These are phyloP conservation scores for Lithophane ornitopus DNA, from an alignment of 2,888 invertebrate genomes.

Conservation along the genomic window DNA sequence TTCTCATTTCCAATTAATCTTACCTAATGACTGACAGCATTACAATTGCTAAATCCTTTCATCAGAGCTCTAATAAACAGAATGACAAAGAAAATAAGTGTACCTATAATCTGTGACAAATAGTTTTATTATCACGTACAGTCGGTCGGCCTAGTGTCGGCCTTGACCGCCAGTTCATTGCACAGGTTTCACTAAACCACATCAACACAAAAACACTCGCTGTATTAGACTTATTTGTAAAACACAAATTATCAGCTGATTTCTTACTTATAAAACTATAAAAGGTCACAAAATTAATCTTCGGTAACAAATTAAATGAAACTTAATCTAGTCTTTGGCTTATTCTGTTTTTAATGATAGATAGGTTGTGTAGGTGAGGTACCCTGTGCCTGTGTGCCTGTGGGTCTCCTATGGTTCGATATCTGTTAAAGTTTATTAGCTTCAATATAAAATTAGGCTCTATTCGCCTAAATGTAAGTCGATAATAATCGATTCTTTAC, in stretches of 20 bases:
- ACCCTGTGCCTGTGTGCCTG: too few species aligned
- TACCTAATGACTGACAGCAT: conserved; percentile 35
- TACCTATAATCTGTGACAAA: conserved; percentile 41
- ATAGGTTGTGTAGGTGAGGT: neutral
- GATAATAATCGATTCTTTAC: neutral
- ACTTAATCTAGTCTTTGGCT: neutral
- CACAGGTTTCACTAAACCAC: conserved; percentile 58
- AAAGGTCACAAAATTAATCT: neutral
- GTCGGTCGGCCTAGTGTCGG: conserved; percentile 11
- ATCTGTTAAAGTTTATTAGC: neutral
- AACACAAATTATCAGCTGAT: conserved; percentile 18
- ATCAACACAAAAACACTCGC: conserved; percentile 29
- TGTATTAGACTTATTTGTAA: conserved; percentile 9
- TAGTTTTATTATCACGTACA: conserved; percentile 36
- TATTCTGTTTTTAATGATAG: neutral
- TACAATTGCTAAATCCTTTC: conserved; percentile 40
- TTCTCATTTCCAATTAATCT: conserved; percentile 33
- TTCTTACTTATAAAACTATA: neutral
- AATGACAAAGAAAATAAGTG: conserved; percentile 38
- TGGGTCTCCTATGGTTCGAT: neutral
- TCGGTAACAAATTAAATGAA: neutral
- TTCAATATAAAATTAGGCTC: neutral
- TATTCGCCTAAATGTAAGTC: neutral
- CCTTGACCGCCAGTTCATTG: conserved; percentile 56
- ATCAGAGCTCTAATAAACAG: conserved; percentile 30